These are phyloP conservation scores for Tenthredo scrophulariae DNA, from an alignment of 2,888 invertebrate species.

Conservation along the genomic window DNA sequence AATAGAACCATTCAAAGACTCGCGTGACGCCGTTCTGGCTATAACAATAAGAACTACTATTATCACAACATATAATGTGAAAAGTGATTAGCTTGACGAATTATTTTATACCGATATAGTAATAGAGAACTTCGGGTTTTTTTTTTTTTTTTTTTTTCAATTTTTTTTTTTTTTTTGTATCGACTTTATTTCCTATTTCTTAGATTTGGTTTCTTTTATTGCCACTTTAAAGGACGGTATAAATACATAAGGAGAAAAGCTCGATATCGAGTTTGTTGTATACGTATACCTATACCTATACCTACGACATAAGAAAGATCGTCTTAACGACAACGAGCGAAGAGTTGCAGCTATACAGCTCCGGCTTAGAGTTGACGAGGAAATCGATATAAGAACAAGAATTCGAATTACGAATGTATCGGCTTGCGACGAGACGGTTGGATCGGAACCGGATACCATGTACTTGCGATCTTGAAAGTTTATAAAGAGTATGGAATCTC, in stretches of 20 bases:
- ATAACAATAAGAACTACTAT: slow-evolving; percentile 39
- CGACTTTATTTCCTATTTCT: background rate
- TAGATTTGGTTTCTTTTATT: background rate
- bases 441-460: slow-evolving; percentile 34
- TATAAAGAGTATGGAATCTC: background rate
- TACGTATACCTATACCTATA: background rate
- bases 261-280: background rate
- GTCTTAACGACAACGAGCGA: background rate
- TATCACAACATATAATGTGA: background rate
- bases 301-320: background rate
- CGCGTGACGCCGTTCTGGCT: slow-evolving; percentile 50
- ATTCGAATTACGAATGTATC: slow-evolving; percentile 50
- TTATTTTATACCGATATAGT: background rate
- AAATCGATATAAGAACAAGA: slow-evolving; percentile 46
- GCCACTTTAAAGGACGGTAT: background rate
- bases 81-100: slow-evolving; percentile 5
- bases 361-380: background rate
- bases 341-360: background rate
- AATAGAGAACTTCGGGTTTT: background rate
- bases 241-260: background rate
- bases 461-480: background rate
- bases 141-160: background rate
- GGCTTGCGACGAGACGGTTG: background rate
- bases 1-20: slow-evolving; percentile 61
- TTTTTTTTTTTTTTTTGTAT: background rate